Percentiles rank a stretch among this genome's conserved stretches.
Evolutionary conservation across 2,113 vertebrate species (phyloP).

Genomic region (Brachyhypopomus occidentalis): DNA sequence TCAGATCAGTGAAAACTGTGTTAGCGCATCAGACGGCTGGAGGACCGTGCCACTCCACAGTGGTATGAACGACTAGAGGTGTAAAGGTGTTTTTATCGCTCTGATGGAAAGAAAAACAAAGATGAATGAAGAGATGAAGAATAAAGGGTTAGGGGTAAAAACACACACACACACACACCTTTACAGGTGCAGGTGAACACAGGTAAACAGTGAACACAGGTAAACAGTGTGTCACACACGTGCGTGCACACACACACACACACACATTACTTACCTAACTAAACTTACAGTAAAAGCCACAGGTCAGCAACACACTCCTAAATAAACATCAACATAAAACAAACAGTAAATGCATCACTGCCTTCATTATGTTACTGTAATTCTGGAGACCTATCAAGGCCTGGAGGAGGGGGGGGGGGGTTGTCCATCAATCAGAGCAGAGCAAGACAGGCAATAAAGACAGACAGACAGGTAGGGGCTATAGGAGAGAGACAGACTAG

Average conservation of each 20-base stretch:
- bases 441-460: too few relatives aligned
- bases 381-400: too few relatives aligned
- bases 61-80: too few relatives aligned
- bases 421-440: too few relatives aligned
- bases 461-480: too few relatives aligned
- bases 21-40: not conserved
- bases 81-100: not conserved
- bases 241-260: not conserved
- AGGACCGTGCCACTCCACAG: too few relatives aligned
- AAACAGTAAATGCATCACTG: not conserved
- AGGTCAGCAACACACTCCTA: not conserved
- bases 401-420: too few relatives aligned
- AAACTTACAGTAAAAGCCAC: too few relatives aligned
- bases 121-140: not conserved
- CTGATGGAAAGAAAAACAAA: not conserved
- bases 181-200: not conserved
- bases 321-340: not conserved
- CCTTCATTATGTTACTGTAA: too few relatives aligned
- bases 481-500: too few relatives aligned
- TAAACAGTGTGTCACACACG: not conserved
- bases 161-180: constrained; percentile 23
- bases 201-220: constrained; percentile 19
- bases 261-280: not conserved
- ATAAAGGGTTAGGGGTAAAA: not conserved
- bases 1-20: not conserved